Conservation (phyloP, 2,797 vertebrate genomes). For the Clarias laeviceps region DNA sequence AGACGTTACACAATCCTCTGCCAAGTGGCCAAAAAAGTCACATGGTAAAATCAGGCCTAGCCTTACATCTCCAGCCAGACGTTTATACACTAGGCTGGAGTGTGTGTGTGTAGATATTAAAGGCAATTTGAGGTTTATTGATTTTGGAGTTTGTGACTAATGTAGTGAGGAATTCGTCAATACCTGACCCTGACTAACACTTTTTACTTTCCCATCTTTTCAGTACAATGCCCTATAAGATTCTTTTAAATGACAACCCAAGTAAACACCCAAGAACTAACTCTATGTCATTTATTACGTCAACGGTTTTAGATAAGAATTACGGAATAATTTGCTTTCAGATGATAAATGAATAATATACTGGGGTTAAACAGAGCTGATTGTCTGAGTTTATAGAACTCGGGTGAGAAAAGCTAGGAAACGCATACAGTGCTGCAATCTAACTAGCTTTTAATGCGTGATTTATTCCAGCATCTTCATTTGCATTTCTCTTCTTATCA, state of each 20-base stretch:
- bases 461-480: background rate
- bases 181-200: background rate
- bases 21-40: conserved; percentile 41
- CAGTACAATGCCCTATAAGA: background rate
- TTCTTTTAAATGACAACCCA: background rate
- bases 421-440: background rate
- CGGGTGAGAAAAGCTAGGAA: background rate
- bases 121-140: conserved; percentile 5
- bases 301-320: background rate
- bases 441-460: background rate
- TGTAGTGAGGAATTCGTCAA: background rate
- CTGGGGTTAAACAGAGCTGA: background rate
- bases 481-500: background rate
- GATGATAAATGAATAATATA: background rate
- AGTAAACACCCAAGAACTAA: background rate
- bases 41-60: conserved; percentile 49
- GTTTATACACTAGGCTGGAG: background rate
- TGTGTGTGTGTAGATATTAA: background rate
- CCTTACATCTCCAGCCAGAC: conserved; percentile 8
- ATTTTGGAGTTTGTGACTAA: conserved; percentile 33
- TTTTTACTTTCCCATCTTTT: background rate
- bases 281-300: background rate
- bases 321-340: background rate
- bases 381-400: background rate
- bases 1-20: conserved; percentile 74